A percentile compares a stretch with the other conserved stretches of the same genome.
These are phyloP conservation scores for Charadrius vociferus DNA, from an alignment of 2,113 vertebrate genomes.

Conservation along the genomic window DNA sequence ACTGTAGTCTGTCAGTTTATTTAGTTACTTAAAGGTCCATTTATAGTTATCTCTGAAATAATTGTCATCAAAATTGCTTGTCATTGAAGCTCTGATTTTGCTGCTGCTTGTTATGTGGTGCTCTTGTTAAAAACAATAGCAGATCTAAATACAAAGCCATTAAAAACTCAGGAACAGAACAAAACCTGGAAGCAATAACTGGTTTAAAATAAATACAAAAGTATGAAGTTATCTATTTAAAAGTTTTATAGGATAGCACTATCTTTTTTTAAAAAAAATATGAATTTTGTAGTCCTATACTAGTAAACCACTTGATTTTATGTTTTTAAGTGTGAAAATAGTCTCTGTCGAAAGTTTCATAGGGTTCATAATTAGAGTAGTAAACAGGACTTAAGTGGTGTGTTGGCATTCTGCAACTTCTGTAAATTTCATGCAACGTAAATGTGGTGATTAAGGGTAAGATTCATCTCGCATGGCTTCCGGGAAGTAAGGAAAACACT, in stretches of 20 bases:
- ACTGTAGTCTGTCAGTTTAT: background rate
- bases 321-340: background rate
- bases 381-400: background rate
- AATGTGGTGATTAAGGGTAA: background rate
- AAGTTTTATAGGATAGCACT: background rate
- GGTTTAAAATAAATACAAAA: background rate
- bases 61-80: background rate
- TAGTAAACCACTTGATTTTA: background rate
- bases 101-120: background rate
- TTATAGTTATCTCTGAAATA: constrained; percentile 24
- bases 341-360: background rate
- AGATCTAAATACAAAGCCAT: background rate
- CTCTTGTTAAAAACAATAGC: background rate
- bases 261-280: background rate
- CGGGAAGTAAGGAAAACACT: background rate
- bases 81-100: background rate
- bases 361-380: background rate
- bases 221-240: background rate
- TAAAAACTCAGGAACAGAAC: background rate
- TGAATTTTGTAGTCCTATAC: background rate
- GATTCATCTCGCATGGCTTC: background rate
- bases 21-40: background rate
- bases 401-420: background rate
- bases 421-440: background rate
- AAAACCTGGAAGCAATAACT: background rate